Evolutionary conservation across 2,888 invertebrate genomes (phyloP).

Genomic region (Chirona hameri): DNA sequence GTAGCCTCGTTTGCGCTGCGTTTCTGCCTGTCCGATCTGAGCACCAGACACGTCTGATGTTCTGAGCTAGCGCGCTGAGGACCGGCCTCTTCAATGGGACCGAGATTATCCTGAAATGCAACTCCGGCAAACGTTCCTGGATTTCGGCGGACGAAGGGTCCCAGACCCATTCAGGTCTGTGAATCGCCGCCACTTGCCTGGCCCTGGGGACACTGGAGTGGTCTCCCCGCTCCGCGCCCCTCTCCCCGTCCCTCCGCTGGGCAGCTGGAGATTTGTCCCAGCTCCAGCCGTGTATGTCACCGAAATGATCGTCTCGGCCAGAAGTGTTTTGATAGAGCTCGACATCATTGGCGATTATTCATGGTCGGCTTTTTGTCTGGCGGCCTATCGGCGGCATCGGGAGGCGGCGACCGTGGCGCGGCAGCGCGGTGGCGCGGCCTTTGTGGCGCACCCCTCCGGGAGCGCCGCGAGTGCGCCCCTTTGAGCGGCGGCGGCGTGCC

Average conservation of each 20-base stretch:
- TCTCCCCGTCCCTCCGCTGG: neutral
- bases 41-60: too few relatives aligned
- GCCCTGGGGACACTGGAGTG: neutral
- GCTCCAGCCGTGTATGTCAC: neutral
- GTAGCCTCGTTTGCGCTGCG: too few relatives aligned
- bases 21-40: too few relatives aligned
- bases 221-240: neutral
- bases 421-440: neutral
- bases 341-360: slow-evolving; percentile 9
- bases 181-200: neutral
- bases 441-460: neutral
- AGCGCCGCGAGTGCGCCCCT: neutral
- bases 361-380: neutral
- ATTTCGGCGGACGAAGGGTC: neutral
- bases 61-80: too few relatives aligned
- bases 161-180: neutral
- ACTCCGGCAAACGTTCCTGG: neutral
- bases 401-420: neutral
- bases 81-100: neutral
- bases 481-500: neutral
- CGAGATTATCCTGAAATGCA: neutral
- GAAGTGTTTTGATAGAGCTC: slow-evolving; percentile 4
- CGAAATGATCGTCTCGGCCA: neutral
- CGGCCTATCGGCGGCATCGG: slow-evolving; percentile 2
- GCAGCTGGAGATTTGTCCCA: neutral